Evolutionary conservation across 2,113 vertebrate genomes (phyloP).

Genomic region (Mormyrus lacerda): DNA sequence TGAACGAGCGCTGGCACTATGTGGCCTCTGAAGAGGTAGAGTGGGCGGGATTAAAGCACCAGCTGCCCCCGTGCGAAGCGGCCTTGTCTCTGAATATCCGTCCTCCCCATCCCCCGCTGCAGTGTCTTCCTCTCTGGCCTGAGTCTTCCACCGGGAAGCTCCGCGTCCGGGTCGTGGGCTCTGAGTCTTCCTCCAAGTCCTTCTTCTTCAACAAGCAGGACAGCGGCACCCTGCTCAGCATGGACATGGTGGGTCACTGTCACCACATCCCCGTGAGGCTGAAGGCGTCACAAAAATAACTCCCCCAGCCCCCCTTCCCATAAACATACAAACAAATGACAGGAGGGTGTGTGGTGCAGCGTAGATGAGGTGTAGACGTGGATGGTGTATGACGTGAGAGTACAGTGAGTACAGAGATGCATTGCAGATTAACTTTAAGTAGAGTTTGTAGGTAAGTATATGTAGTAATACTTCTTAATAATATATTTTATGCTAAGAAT

Average conservation of each 20-base stretch:
- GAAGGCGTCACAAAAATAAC: not conserved
- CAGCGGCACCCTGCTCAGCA: conserved; percentile 78
- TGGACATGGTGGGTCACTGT: conserved; percentile 68
- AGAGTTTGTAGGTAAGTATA: not conserved
- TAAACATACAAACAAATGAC: not conserved
- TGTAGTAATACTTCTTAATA: not conserved
- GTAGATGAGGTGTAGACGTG: not conserved
- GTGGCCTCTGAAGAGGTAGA: conserved; percentile 75
- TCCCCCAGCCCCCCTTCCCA: not conserved
- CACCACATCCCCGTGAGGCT: not conserved
- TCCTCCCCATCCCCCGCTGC: conserved; percentile 23
- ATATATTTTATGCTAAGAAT: not conserved
- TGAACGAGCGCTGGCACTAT: conserved; percentile 79
- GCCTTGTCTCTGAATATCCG: not conserved
- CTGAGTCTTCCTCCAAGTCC: conserved; percentile 64
- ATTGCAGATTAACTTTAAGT: not conserved
- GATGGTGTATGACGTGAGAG: not conserved
- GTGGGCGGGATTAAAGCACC: too few relatives aligned
- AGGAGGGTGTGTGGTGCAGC: not conserved
- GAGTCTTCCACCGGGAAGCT: conserved; percentile 73
- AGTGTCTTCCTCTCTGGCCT: conserved; percentile 97
- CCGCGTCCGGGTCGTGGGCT: conserved; percentile 78
- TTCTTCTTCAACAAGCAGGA: conserved; percentile 82
- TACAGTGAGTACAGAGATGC: not conserved
- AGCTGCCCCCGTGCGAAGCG: not conserved